Conservation (phyloP, 2,113 vertebrate species). For the Grammomys surdaster region DNA sequence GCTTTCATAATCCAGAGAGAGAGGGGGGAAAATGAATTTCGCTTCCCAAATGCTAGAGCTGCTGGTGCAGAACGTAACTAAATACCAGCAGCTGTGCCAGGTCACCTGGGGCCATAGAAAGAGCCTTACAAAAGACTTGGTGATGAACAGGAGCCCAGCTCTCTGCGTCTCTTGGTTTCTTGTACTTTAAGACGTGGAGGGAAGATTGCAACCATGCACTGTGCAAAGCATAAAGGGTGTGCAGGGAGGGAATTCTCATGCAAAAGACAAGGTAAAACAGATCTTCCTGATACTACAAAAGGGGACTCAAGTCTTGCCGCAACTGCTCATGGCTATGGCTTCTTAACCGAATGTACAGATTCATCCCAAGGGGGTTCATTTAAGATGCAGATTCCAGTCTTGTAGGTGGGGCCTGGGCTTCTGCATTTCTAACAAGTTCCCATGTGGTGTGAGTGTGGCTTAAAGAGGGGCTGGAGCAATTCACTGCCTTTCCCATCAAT, state of each 20-base stretch:
- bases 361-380: accelerated
- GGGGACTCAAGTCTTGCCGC: neutral
- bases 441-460: neutral
- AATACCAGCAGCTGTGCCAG: slow-evolving; percentile 81
- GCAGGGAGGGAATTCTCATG: neutral
- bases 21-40: slow-evolving; percentile 83
- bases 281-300: slow-evolving; percentile 32
- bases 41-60: slow-evolving; percentile 82
- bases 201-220: slow-evolving; percentile 9
- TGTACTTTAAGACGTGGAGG: neutral
- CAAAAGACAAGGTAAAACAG: slow-evolving; percentile 19
- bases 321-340: neutral
- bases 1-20: slow-evolving; percentile 74
- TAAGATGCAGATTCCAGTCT: neutral
- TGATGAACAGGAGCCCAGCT: slow-evolving; percentile 67
- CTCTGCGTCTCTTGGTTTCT: slow-evolving; percentile 73
- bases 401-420: neutral
- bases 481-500: neutral
- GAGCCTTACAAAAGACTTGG: slow-evolving; percentile 81
- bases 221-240: neutral
- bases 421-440: slow-evolving; percentile 8
- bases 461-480: neutral
- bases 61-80: slow-evolving; percentile 87
- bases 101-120: slow-evolving; percentile 82
- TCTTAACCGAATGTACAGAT: neutral